A percentile compares a stretch with the other conserved stretches of the same genome.
Conservation (phyloP, 2,888 invertebrate species). For the Molorchus minor region DNA sequence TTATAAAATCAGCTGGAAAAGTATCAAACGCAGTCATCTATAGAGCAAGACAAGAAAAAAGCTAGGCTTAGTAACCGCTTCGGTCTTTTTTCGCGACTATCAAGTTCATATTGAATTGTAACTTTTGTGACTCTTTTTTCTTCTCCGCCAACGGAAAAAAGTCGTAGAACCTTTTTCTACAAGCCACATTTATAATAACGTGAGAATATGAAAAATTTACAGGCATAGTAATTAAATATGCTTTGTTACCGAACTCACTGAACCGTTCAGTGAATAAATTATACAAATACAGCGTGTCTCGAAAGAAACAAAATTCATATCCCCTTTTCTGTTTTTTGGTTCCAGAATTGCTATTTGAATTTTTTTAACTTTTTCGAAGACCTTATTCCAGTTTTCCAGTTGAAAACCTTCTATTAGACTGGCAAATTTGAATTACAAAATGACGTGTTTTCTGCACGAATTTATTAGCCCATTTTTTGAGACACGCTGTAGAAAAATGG, state of each 20-base stretch:
- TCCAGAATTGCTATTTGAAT: too few relatives aligned
- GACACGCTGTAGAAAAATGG: too few relatives aligned
- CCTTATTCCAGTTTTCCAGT: too few relatives aligned
- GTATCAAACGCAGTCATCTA: background rate
- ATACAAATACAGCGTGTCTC: conserved; percentile 9
- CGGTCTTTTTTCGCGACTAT: background rate
- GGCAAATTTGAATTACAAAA: too few relatives aligned
- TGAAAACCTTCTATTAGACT: too few relatives aligned
- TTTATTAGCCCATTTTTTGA: too few relatives aligned
- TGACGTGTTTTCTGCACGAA: too few relatives aligned
- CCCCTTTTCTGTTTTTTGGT: too few relatives aligned
- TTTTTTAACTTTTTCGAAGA: too few relatives aligned
- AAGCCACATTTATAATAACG: conserved; percentile 4
- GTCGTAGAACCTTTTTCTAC: background rate
- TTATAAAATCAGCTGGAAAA: conserved; percentile 2
- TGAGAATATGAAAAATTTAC: background rate
- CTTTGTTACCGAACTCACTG: conserved; percentile 1
- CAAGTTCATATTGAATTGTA: conserved; percentile 1
- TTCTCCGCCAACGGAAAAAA: background rate
- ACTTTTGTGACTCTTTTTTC: background rate
- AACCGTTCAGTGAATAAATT: conserved; percentile 8
- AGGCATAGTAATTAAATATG: conserved; percentile 6
- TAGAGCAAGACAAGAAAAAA: background rate
- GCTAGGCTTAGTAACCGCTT: background rate
- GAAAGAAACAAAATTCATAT: too few relatives aligned